Evolutionary conservation across 2,797 vertebrate species (phyloP).

Genomic region (Mormyrus proboscirostris): DNA sequence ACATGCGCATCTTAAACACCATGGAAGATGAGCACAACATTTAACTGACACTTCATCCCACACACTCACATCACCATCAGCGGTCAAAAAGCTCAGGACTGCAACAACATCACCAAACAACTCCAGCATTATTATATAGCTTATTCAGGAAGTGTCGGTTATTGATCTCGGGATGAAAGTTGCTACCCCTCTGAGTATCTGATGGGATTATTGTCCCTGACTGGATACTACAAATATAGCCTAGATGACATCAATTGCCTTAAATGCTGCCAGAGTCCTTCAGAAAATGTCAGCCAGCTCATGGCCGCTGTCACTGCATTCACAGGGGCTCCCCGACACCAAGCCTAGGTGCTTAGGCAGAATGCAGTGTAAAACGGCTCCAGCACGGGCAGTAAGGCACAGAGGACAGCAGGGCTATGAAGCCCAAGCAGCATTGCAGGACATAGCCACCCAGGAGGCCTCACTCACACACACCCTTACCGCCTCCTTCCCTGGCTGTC

Average conservation of each 20-base stretch:
- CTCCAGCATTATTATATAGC: neutral
- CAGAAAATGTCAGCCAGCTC: constrained; percentile 9
- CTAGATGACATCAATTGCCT: constrained; percentile 9
- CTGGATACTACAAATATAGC: constrained; percentile 1
- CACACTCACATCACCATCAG: neutral
- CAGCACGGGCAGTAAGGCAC: neutral
- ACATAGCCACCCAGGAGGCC: neutral
- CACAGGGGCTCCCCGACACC: neutral
- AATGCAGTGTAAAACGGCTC: neutral
- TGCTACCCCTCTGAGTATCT: neutral
- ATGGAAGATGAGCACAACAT: neutral
- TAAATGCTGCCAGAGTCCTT: constrained; percentile 10
- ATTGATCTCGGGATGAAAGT: constrained; percentile 3
- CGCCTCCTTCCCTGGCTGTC: neutral
- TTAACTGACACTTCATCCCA: neutral
- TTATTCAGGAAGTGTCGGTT: neutral
- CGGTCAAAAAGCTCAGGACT: neutral
- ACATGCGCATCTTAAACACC: neutral
- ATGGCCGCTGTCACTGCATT: neutral
- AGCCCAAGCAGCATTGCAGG: neutral
- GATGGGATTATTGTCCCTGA: neutral
- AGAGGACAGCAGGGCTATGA: neutral
- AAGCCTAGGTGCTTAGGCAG: neutral
- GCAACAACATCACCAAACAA: neutral
- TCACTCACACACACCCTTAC: neutral